phyloP scores from a whole-genome alignment of 2,888 invertebrate species.

The Eristalinus sepulchralis region DNA sequence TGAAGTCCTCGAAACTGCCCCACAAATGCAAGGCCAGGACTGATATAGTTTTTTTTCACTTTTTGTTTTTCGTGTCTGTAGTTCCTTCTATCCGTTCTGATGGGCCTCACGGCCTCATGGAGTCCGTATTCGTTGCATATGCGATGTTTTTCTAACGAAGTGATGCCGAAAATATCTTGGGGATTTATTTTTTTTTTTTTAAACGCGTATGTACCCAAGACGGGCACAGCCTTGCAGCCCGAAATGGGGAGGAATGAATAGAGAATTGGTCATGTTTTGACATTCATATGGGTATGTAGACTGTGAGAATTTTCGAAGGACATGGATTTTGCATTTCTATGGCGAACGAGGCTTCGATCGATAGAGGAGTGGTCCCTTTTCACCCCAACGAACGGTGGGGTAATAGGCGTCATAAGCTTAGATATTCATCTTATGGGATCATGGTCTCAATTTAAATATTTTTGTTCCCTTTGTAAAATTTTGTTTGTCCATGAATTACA shows the following conservation, averaged over 20 bases:
- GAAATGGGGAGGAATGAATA: background rate
- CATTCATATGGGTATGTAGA: background rate
- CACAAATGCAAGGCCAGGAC: background rate
- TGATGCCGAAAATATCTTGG: background rate
- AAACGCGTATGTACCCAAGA: background rate
- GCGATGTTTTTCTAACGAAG: background rate
- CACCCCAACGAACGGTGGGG: background rate
- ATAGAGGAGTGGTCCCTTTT: background rate
- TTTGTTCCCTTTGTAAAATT: too few species aligned
- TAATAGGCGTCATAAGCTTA: background rate
- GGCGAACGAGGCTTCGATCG: background rate
- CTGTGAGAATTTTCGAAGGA: background rate
- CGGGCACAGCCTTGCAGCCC: background rate
- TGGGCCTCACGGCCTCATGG: background rate
- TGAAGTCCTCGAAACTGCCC: conserved; percentile 6
- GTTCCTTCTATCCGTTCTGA: background rate
- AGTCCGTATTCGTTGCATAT: background rate
- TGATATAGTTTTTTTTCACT: background rate
- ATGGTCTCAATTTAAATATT: too few species aligned
- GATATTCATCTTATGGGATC: background rate
- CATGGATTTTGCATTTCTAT: background rate
- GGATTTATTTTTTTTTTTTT: background rate
- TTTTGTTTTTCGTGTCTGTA: background rate
- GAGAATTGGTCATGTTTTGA: background rate
- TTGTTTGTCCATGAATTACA: too few species aligned